Percentiles rank a stretch among this genome's conserved stretches.
Evolutionary conservation across 2,797 vertebrate species (phyloP).

Genomic region (Sebastes hubbsi): DNA sequence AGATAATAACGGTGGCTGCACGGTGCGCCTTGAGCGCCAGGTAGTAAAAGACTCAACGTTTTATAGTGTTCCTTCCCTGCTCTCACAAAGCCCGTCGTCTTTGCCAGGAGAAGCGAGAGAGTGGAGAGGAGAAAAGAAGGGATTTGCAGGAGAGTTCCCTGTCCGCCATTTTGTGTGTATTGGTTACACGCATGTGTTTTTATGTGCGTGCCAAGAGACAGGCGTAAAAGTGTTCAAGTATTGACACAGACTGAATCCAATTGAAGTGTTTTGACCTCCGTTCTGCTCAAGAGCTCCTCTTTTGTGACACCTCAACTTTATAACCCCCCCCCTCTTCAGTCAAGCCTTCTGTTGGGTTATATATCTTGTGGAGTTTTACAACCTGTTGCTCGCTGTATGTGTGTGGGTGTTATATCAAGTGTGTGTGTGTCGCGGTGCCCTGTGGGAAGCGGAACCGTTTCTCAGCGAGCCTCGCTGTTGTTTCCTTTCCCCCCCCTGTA

Average conservation of each 20-base stretch:
- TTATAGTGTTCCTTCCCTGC: conserved; percentile 52
- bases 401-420: conserved; percentile 34
- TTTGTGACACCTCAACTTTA: conserved; percentile 74
- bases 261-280: conserved; percentile 60
- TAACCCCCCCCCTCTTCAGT: conserved; percentile 42
- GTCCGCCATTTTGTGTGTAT: conserved; percentile 30
- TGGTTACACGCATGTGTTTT: background rate
- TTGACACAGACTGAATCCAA: conserved; percentile 52
- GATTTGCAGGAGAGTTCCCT: conserved; percentile 1
- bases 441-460: conserved; percentile 59
- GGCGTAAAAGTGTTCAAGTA: conserved; percentile 5
- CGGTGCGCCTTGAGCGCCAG: conserved; percentile 63
- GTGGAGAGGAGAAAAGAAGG: background rate
- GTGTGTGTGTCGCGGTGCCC: conserved; percentile 27
- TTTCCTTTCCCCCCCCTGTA: conserved; percentile 53
- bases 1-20: conserved; percentile 73
- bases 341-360: conserved; percentile 68
- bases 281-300: conserved; percentile 59
- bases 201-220: background rate
- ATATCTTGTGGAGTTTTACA: conserved; percentile 77
- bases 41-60: conserved; percentile 74
- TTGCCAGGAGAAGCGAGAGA: conserved; percentile 40
- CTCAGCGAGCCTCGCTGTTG: conserved; percentile 51
- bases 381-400: conserved; percentile 48
- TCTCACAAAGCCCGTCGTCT: conserved; percentile 18